Evolutionary conservation across 2,113 vertebrate genomes (phyloP), one percentile per base, ranked within the genome.

Genomic region (Kryptolebias marmoratus): DNA sequence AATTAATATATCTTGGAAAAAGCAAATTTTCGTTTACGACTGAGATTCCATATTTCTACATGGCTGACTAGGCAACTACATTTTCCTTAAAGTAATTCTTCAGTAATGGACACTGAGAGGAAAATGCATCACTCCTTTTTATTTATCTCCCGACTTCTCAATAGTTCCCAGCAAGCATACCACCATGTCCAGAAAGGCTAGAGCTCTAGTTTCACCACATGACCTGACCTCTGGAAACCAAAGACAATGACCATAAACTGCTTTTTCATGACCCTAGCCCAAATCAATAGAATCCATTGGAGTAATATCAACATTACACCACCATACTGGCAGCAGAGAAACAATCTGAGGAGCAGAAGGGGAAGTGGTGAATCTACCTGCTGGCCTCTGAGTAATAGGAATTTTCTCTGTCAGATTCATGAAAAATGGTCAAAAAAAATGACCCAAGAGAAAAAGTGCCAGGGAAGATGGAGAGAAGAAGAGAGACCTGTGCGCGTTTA

Each of bases 141-240:
- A 88, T 84, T 87, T 78, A 86, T 90, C 57, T 76, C 54, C 86
- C 59, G 79, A 82, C 56, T 57, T 67, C 78, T 76, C 82, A 61
- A 62, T 66, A 68, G 79, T 89, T 90, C 91, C 90, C 90, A 91
- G 84, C 85, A 90, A 80, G 65, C 71, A 64, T 30, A 79, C 62
- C 84, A 78, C 72, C 67, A 76, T 89, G 82, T 87, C 84, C 80
- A 91, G 87, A 85, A 90, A 87, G 78, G 80, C 82, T 55, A 30
- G 59, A 77, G 84, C 82, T 90, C 89, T 83, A 77, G 88, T 91
- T 93, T 93, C 88, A 93, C 85, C 77, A 73, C 87, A 81, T 79
- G 80, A 71, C 75, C 72, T 92, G 91, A 93, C 91, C 92, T 88
- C 84, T 79, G 83, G 88, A 93, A 93, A 93, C 86, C 86, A 83